A percentile compares a stretch with the other conserved stretches of the same genome.
Conservation (phyloP, 2,113 vertebrate genomes). For the Phaethornis superciliosus region DNA sequence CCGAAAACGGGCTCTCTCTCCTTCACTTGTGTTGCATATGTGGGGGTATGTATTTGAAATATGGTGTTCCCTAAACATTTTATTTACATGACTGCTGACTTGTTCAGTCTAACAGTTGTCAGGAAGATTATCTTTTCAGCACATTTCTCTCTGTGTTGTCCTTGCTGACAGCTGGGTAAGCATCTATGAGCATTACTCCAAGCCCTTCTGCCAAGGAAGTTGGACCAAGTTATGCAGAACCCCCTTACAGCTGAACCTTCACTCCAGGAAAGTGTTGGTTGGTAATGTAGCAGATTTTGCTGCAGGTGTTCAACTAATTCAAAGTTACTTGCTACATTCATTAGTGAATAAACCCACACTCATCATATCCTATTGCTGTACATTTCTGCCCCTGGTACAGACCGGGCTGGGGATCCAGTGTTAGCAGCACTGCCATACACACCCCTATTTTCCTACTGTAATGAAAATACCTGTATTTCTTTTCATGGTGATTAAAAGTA, state of each 20-base stretch:
- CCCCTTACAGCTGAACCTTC: accelerated
- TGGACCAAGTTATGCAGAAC: neutral
- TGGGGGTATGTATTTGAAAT: slow-evolving; percentile 80
- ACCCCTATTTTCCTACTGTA: neutral
- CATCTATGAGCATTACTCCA: neutral
- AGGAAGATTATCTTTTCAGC: neutral
- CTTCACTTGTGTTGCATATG: slow-evolving; percentile 92
- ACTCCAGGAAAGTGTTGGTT: neutral
- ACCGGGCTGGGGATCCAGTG: neutral
- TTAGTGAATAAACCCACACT: neutral
- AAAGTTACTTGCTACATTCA: neutral
- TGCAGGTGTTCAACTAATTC: neutral
- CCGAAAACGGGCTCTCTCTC: slow-evolving; percentile 89
- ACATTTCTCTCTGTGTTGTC: neutral
- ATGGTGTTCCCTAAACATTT: neutral
- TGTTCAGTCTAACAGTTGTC: neutral
- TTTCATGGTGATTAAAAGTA: neutral
- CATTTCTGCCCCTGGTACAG: accelerated
- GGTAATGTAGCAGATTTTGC: neutral
- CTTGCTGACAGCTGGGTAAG: neutral
- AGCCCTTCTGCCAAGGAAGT: neutral
- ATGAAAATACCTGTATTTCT: neutral
- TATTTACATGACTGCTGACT: neutral
- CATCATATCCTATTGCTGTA: neutral
- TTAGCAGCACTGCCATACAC: neutral